A percentile compares a stretch with the other conserved stretches of the same genome.
phyloP scores from a whole-genome alignment of 2,888 invertebrate genomes.

The Kryphioiulus occultus region DNA sequence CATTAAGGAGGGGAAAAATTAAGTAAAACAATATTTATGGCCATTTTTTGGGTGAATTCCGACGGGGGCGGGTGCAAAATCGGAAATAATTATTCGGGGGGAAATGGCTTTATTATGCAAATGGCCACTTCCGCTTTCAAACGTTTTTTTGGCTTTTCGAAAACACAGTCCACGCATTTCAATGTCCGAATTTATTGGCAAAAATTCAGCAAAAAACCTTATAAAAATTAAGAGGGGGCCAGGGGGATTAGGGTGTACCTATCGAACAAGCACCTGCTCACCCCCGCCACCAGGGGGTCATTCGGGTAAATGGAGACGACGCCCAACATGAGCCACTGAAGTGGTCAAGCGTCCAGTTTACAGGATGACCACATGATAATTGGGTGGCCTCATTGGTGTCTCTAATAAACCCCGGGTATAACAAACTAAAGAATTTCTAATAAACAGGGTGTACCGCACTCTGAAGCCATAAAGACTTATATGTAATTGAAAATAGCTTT shows the following conservation, averaged over 20 bases:
- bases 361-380: neutral
- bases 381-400: neutral
- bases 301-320: neutral
- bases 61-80: neutral
- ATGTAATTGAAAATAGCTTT: too few relatives aligned
- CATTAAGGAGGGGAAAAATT: neutral
- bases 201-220: neutral
- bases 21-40: neutral
- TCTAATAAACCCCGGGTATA: neutral
- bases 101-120: neutral
- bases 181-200: neutral
- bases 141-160: neutral
- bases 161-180: neutral
- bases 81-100: neutral
- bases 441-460: too few relatives aligned
- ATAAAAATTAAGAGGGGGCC: neutral
- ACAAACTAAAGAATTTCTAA: too few relatives aligned
- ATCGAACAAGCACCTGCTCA: neutral
- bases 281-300: neutral
- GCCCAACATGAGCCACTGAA: neutral
- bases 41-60: neutral
- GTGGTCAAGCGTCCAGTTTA: neutral
- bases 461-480: too few relatives aligned
- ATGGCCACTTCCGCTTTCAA: neutral
- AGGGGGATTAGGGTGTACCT: too few relatives aligned